Percentiles rank a stretch among this genome's conserved stretches.
Conservation (phyloP, 2,797 vertebrate genomes). For the Malacoctenus gilli region DNA sequence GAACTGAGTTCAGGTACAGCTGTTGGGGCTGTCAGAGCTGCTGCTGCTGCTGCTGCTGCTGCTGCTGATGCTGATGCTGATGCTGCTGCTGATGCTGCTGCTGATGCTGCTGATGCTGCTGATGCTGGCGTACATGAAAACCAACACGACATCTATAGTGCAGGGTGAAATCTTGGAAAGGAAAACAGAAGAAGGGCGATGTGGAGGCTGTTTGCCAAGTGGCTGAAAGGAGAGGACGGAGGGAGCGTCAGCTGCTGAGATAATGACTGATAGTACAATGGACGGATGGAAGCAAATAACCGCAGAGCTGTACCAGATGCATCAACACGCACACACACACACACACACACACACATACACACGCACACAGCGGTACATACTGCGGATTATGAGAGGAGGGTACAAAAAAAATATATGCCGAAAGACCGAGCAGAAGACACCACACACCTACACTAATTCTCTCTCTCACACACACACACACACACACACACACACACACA, state of each 20-base stretch:
- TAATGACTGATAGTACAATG: neutral
- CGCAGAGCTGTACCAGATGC: slow-evolving; percentile 14
- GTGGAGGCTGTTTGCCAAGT: neutral
- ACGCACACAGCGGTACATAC: slow-evolving; percentile 5
- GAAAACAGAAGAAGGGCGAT: neutral
- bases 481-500: slow-evolving; percentile 50
- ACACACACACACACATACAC: slow-evolving; percentile 12
- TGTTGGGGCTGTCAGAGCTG: too few relatives aligned
- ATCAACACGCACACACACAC: slow-evolving; percentile 7
- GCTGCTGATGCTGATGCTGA: too few relatives aligned
- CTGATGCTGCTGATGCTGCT: too few relatives aligned
- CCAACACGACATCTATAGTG: neutral
- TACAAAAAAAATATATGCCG: slow-evolving; percentile 44
- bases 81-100: too few relatives aligned
- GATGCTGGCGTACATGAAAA: neutral
- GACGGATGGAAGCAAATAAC: slow-evolving; percentile 18
- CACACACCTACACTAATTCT: slow-evolving; percentile 43
- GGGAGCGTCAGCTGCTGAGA: neutral
- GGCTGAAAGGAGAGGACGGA: neutral
- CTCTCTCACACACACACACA: slow-evolving; percentile 32
- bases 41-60: too few relatives aligned
- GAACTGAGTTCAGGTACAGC: too few relatives aligned
- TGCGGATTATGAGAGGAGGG: slow-evolving; percentile 33
- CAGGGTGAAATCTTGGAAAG: neutral
- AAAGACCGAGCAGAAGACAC: slow-evolving; percentile 32